These are phyloP conservation scores for Trimorus sp. DNA, from an alignment of 2,888 invertebrate species.

Conservation along the genomic window DNA sequence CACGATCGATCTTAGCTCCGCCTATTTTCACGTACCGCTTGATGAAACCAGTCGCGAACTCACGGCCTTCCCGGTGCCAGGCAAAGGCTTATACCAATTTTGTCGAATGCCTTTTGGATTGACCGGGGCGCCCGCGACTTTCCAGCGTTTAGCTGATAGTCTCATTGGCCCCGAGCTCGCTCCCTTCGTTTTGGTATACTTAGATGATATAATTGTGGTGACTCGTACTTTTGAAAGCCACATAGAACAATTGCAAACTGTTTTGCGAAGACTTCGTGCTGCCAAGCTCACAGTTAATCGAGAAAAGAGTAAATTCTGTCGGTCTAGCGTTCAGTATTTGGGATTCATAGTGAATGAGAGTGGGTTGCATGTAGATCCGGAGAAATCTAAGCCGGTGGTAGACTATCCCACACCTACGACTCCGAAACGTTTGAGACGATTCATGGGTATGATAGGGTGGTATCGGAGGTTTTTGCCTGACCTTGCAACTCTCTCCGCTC, in stretches of 20 bases:
- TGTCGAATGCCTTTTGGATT: too few relatives aligned
- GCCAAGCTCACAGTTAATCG: neutral
- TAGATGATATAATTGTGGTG: slow-evolving; percentile 6
- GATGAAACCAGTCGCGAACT: too few relatives aligned
- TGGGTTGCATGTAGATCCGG: slow-evolving; percentile 10
- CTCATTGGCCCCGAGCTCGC: neutral
- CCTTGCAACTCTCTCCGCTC: neutral
- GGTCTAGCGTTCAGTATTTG: neutral
- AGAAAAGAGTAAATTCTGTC: slow-evolving; percentile 13
- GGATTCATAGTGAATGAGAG: slow-evolving; percentile 2
- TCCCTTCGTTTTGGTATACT: neutral
- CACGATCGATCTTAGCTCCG: too few relatives aligned
- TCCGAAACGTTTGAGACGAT: slow-evolving; percentile 3
- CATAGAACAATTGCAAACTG: too few relatives aligned
- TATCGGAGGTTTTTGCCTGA: slow-evolving; percentile 8
- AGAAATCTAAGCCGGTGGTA: slow-evolving; percentile 3
- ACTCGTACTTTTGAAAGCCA: neutral
- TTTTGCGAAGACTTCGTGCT: too few relatives aligned
- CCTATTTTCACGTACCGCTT: too few relatives aligned
- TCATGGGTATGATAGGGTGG: slow-evolving; percentile 18
- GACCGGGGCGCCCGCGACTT: too few relatives aligned
- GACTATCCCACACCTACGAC: slow-evolving; percentile 46
- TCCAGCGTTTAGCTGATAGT: too few relatives aligned
- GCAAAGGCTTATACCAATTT: too few relatives aligned
- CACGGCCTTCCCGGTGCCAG: too few relatives aligned